Base-by-base conservation (phyloP, 2,797 vertebrate genomes). In the Danio choprae region DNA sequence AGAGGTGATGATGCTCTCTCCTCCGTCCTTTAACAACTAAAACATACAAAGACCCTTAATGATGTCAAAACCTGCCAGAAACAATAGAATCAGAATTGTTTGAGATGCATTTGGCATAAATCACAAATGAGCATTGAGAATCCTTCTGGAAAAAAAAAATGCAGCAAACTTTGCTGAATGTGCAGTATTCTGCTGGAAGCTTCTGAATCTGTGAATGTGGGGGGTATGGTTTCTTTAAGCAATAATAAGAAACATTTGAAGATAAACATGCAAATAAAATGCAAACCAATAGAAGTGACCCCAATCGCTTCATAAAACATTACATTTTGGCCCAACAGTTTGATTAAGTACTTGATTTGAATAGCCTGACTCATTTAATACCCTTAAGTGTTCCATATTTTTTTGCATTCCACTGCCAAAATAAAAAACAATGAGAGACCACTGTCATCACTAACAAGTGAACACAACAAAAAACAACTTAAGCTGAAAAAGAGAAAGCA, bases 271-370 rank as follows among this genome's bases (percentile, higher is more conserved):
- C 56, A 60, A 51, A 43, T 41, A 41, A 71, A 79, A 77, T 22
- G 11, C 63, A 82, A 78, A 58, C 43, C 43, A 77, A 56, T 29
- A 65, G 48, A 79, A n/a, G 36, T 53, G 46, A 53, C 51, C 29
- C 67, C 60, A 73, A 65, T 65, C 20, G 2, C 83, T 86, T 86
- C 70, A 77, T 84, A 87, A 77, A 87, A 85, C 74, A 82, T 67
- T 77, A 84, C 56, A 38, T 40, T 70, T 63, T 83, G 69, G 9
- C 74, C 62, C 41, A 41, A 79, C 5, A 80, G 53, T 20, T 82
- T 20, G n/a, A 48, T 78, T 60, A 86, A 72, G 68, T 18, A 80
- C 68, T 79, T 60, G 3, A 48, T 56, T 58, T 64, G 6, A 22
- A 50, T 53, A 48, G 38, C 22, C 53, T 41, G 58, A 79, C 65